Evolutionary conservation across 2,888 invertebrate genomes (phyloP), one percentile per base, ranked within the genome.

Genomic region (Caenorhabditis angaria): DNA sequence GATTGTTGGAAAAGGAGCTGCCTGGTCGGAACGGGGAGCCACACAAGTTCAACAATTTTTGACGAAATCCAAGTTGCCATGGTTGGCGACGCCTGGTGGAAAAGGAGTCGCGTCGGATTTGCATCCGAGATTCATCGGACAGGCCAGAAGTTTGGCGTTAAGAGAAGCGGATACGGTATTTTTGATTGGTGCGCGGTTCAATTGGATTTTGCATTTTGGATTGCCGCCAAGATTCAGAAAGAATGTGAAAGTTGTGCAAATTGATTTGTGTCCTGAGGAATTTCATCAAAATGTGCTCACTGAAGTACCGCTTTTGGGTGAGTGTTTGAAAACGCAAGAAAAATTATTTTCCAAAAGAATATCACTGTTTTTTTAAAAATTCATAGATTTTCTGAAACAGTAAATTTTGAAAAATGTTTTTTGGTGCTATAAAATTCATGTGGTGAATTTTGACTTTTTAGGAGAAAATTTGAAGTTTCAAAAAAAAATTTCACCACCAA

Each of bases 151-250:
- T 1, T 64, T 76, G 70, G 97, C 95, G 0, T 89, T 97, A 60
- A 92, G 92, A 83, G 91, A 94, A 80, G 93, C 95, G 0, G 97
- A 97, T 88, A 93, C 94, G 0, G 90, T 97, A 2, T 85, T 97
- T 2, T 89, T 96, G 59, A 88, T 95, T 48, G 97, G 97, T 0
- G 97, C 96, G 0, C 90, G 97, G 48, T 90, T 97, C 22, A 97
- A 97, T 89, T 97, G 97, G 97, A 97, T 97, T 89, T 90, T 97
- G 73, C 97, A 97, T 89, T 97, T 97, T 90, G 97, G 97, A 1
- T 92, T 92, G 64, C 90, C 93, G 22, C 97, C 96, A 0, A 90
- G 97, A 50, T 97, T 92, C 88, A 91, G 92, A 22, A 90, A 91
- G 0, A 90, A 93, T 86, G 94, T 94, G 4, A 94, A 94, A 90